Evolutionary conservation across 2,797 vertebrate species (phyloP), one percentile per base, ranked within the genome.

Genomic region (Pseudochromis fuscus): DNA sequence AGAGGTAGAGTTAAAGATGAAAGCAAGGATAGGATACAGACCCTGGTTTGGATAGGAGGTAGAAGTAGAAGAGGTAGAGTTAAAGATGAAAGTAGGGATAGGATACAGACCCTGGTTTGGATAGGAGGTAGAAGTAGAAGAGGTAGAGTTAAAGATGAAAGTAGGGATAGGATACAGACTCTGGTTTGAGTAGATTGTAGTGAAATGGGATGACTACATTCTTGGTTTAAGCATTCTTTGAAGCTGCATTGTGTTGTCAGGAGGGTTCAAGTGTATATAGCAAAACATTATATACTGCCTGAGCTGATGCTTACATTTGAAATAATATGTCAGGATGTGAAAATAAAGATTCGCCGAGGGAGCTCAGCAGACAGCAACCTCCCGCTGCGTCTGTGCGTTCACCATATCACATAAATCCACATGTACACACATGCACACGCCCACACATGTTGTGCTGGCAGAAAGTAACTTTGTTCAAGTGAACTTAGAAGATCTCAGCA

Each of bases 401-500:
- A 18, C 44, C 13, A 1, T 13, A 81, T 82, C 42, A 40, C 74
- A 79, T 72, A 71, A 79, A 82, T 77, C 78, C 70, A 69, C 66
- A 71, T 50, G 35, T 59, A 38, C 72, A 75, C 67, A 62, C 48
- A 62, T 28, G 57, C 44, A 23, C 55, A 68, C 83, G 33, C 82
- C 82, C 70, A 76, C 79, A 45, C 65, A 19, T 35, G 64, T 60
- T 80, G 71, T 23, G 15, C 45, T 7, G 2, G 57, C 48, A 24
- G 50, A 79, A 72, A 81, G 51, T 70, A 63, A 76, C 81, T 89
- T 83, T 83, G 44, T 79, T 69, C 61, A 50, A 82, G 69, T 52
- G 50, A 86, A 82, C 81, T 76, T 88, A 77, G 88, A 78, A 84
- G 56, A 77, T 74, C 63, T 65, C 37, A 21, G 46, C 62, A 67